These are phyloP conservation scores for Molossus alvarezi DNA, from an alignment of 2,797 vertebrate genomes.

Conservation along the genomic window DNA sequence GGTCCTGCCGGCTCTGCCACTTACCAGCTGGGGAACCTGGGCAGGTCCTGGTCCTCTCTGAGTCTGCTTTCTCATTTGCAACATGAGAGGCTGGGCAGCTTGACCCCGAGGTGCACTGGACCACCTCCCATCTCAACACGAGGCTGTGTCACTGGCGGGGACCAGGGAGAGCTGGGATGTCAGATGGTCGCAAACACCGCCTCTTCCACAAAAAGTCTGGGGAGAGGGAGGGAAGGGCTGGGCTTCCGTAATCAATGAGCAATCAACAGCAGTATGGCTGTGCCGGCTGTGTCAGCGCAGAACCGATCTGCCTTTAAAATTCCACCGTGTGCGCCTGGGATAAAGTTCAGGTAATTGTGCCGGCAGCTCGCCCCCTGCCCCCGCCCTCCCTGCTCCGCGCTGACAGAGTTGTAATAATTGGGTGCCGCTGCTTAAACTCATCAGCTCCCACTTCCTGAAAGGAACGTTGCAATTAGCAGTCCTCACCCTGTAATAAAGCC, in stretches of 20 bases:
- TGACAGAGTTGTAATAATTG: constrained; percentile 90
- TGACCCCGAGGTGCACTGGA: not conserved
- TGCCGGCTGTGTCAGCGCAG: not conserved
- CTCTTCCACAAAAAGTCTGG: not conserved
- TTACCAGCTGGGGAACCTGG: not conserved
- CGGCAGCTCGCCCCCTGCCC: constrained; percentile 69
- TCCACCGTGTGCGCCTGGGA: constrained; percentile 76
- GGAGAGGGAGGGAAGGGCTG: not conserved
- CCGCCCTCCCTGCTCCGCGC: constrained; percentile 72
- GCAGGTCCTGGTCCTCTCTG: not conserved
- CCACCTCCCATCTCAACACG: not conserved
- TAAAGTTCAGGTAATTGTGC: constrained; percentile 88
- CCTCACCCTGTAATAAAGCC: constrained; percentile 89
- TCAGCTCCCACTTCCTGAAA: constrained; percentile 89
- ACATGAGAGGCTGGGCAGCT: not conserved
- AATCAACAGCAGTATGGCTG: not conserved
- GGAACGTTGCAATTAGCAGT: constrained; percentile 90
- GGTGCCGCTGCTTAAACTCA: constrained; percentile 89
- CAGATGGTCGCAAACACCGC: not conserved
- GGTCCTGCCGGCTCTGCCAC: not conserved
- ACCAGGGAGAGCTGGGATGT: not conserved
- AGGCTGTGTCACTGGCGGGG: not conserved
- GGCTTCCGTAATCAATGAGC: constrained; percentile 45
- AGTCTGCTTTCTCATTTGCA: not conserved
- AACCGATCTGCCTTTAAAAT: constrained; percentile 77